A percentile compares a stretch with the other conserved stretches of the same genome.
phyloP scores from a whole-genome alignment of 2,113 vertebrate genomes.

The Menidia beryllina region DNA sequence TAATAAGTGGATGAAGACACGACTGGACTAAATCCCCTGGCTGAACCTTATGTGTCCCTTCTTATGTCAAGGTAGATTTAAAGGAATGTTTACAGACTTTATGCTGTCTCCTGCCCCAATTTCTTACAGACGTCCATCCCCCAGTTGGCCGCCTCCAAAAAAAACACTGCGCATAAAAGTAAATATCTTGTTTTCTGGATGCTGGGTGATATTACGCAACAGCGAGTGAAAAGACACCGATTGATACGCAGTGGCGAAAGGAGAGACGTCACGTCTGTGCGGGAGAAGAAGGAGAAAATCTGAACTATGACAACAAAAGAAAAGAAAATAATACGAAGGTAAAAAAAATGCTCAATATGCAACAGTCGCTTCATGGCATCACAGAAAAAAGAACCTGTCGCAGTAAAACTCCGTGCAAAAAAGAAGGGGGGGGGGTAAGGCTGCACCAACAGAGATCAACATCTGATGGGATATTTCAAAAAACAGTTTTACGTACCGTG shows the following conservation, averaged over 20 bases:
- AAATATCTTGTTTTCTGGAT: constrained; percentile 3
- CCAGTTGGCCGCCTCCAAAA: neutral
- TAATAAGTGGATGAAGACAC: constrained; percentile 63
- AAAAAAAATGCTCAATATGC: constrained; percentile 29
- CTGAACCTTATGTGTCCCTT: constrained; percentile 30
- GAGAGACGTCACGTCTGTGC: constrained; percentile 52
- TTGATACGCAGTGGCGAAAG: constrained; percentile 15
- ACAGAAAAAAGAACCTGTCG: constrained; percentile 26
- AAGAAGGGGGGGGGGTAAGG: neutral
- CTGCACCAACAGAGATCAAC: neutral
- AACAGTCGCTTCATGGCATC: constrained; percentile 33
- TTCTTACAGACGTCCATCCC: constrained; percentile 30
- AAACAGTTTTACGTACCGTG: constrained; percentile 69
- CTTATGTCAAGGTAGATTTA: constrained; percentile 63
- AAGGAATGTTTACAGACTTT: constrained; percentile 50
- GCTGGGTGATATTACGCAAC: constrained; percentile 32
- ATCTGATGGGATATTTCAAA: constrained; percentile 11
- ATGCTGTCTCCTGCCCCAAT: constrained; percentile 53
- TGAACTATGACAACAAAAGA: neutral
- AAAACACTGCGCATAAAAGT: constrained; percentile 54
- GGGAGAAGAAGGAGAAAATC: constrained; percentile 19
- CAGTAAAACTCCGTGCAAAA: constrained; percentile 9
- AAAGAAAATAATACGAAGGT: neutral
- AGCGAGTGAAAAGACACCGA: neutral
- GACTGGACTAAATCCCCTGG: constrained; percentile 56